phyloP scores from a whole-genome alignment of 2,888 invertebrate species.

The Oscheius onirici region DNA sequence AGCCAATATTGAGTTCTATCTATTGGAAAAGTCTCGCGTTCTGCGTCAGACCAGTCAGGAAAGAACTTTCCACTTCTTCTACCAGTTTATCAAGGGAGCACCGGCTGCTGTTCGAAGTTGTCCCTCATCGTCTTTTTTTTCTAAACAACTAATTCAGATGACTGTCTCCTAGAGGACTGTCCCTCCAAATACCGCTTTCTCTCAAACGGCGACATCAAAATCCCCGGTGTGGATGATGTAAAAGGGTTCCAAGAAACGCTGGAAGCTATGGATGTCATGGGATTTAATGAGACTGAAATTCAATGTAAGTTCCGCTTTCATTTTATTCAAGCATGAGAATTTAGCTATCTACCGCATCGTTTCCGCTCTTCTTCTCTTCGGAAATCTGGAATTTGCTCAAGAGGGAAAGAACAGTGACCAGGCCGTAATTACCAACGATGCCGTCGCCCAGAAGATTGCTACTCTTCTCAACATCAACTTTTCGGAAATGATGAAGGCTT shows the following conservation, averaged over 20 bases:
- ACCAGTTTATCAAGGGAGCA: slow-evolving; percentile 92
- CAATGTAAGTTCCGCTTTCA: slow-evolving; percentile 73
- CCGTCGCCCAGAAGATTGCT: slow-evolving; percentile 88
- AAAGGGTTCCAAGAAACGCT: slow-evolving; percentile 91
- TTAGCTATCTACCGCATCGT: slow-evolving; percentile 79
- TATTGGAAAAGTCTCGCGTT: slow-evolving; percentile 97
- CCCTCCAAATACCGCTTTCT: slow-evolving; percentile 91
- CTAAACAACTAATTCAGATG: slow-evolving; percentile 35
- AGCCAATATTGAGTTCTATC: slow-evolving; percentile 98
- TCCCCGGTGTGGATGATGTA: slow-evolving; percentile 89
- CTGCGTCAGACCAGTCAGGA: slow-evolving; percentile 97
- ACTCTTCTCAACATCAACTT: slow-evolving; percentile 89
- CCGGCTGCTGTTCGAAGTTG: slow-evolving; percentile 77
- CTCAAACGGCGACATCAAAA: slow-evolving; percentile 82
- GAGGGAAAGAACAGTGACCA: slow-evolving; percentile 94
- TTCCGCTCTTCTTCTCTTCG: slow-evolving; percentile 92
- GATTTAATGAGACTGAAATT: slow-evolving; percentile 91
- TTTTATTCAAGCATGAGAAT: background rate
- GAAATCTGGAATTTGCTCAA: slow-evolving; percentile 97
- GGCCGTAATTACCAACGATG: slow-evolving; percentile 95
- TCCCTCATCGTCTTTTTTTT: no score
- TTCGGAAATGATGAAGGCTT: slow-evolving; percentile 96
- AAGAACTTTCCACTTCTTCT: slow-evolving; percentile 98
- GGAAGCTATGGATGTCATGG: slow-evolving; percentile 98
- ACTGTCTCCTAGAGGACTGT: slow-evolving; percentile 90